Evolutionary conservation across 2,797 vertebrate species (phyloP).

Genomic region (Rhincodon typus): DNA sequence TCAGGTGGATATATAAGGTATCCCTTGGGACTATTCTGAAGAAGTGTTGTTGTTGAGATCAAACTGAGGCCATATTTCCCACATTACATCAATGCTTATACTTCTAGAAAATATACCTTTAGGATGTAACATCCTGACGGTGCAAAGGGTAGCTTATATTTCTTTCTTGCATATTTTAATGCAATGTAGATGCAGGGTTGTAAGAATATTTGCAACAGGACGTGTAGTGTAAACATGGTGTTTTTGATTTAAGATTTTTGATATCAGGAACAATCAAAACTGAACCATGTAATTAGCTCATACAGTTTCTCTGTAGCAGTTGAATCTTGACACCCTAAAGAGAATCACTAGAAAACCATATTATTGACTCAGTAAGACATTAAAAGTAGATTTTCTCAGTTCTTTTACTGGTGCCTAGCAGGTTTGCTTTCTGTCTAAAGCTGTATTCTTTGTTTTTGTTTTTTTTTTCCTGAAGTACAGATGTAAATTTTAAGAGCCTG

Average conservation of each 20-base stretch:
- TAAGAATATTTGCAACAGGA: neutral
- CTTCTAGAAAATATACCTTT: neutral
- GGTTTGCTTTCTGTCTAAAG: neutral
- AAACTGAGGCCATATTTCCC: neutral
- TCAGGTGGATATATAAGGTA: neutral
- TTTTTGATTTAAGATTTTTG: neutral
- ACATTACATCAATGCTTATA: neutral
- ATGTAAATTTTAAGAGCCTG: neutral
- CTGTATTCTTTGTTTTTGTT: neutral
- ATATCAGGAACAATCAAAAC: neutral
- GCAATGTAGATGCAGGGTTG: neutral
- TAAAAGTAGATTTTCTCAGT: neutral
- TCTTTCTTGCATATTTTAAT: neutral
- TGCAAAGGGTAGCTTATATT: neutral
- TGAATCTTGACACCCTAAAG: neutral
- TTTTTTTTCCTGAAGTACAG: neutral
- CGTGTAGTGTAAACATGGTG: neutral
- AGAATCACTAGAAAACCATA: neutral
- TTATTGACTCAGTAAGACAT: neutral
- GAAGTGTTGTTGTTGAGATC: neutral
- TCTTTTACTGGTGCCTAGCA: neutral
- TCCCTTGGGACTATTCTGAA: neutral
- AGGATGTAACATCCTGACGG: neutral
- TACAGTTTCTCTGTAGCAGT: neutral
- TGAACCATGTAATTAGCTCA: neutral